Evolutionary conservation across 2,113 vertebrate species (phyloP).

Genomic region (Ploceus nigricollis): DNA sequence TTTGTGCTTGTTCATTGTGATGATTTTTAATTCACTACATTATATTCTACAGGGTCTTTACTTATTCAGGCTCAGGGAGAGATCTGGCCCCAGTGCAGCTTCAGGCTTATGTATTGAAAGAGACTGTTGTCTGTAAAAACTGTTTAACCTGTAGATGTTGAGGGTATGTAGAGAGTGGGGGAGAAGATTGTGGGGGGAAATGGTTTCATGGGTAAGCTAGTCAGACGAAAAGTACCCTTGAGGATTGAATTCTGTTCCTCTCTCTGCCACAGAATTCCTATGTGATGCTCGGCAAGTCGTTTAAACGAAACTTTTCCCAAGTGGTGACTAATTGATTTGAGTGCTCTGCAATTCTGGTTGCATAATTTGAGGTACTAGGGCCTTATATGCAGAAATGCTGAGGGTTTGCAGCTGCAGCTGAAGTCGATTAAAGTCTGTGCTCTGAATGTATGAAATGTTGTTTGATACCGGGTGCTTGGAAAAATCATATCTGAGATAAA

Average conservation of each 20-base stretch:
- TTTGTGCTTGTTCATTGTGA: slow-evolving; percentile 67
- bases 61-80: slow-evolving; percentile 67
- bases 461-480: slow-evolving; percentile 3
- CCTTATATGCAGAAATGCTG: slow-evolving; percentile 49
- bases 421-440: slow-evolving; percentile 49
- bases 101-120: slow-evolving; percentile 64
- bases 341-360: slow-evolving; percentile 67
- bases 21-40: slow-evolving; percentile 69
- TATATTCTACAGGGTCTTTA: slow-evolving; percentile 66
- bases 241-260: slow-evolving; percentile 61
- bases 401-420: slow-evolving; percentile 59
- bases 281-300: slow-evolving; percentile 56
- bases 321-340: slow-evolving; percentile 72
- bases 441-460: slow-evolving; percentile 12
- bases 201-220: slow-evolving; percentile 52
- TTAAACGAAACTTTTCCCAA: slow-evolving; percentile 69
- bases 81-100: slow-evolving; percentile 61
- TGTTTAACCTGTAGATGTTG: slow-evolving; percentile 66
- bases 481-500: background rate
- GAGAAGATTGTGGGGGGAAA: slow-evolving; percentile 31
- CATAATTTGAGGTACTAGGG: slow-evolving; percentile 58
- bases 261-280: slow-evolving; percentile 59
- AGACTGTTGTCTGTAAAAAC: slow-evolving; percentile 63
- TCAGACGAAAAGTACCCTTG: slow-evolving; percentile 57
- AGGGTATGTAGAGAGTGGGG: slow-evolving; percentile 20